Evolutionary conservation across 2,797 vertebrate species (phyloP).

Genomic region (Florisuga fusca): DNA sequence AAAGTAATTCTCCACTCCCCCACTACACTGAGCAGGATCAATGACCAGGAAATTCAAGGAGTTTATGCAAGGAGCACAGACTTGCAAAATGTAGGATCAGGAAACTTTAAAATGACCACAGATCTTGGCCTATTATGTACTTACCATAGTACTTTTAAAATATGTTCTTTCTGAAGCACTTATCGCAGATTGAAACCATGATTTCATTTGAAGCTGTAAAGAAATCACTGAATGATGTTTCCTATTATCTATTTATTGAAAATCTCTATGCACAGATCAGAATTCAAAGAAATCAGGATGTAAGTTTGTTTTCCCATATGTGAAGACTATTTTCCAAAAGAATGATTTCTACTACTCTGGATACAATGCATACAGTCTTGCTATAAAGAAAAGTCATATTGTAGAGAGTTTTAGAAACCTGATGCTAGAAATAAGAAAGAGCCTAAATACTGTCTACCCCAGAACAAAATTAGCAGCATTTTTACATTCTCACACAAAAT

Average conservation of each 20-base stretch:
- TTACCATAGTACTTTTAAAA: neutral
- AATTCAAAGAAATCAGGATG: neutral
- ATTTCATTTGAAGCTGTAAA: neutral
- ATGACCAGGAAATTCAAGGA: slow-evolving; percentile 28
- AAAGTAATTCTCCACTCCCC: slow-evolving; percentile 33
- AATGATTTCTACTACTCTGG: neutral
- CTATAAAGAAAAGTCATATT: neutral
- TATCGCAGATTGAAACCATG: neutral
- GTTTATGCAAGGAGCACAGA: neutral
- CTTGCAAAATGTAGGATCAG: neutral
- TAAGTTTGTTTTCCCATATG: neutral
- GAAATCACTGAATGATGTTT: neutral
- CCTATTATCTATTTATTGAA: neutral
- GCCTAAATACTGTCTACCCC: slow-evolving; percentile 50
- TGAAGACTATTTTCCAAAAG: neutral
- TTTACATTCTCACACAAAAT: slow-evolving; percentile 65
- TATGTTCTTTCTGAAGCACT: neutral
- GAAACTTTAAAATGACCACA: slow-evolving; percentile 43
- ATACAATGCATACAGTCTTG: neutral
- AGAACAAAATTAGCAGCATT: slow-evolving; percentile 69
- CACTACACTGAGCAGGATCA: neutral
- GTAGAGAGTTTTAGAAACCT: slow-evolving; percentile 42
- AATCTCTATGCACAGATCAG: neutral
- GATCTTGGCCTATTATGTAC: slow-evolving; percentile 1
- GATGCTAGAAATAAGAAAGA: slow-evolving; percentile 61